These are phyloP conservation scores for Tinamus major DNA, from an alignment of 2,797 vertebrate genomes.

Conservation along the genomic window DNA sequence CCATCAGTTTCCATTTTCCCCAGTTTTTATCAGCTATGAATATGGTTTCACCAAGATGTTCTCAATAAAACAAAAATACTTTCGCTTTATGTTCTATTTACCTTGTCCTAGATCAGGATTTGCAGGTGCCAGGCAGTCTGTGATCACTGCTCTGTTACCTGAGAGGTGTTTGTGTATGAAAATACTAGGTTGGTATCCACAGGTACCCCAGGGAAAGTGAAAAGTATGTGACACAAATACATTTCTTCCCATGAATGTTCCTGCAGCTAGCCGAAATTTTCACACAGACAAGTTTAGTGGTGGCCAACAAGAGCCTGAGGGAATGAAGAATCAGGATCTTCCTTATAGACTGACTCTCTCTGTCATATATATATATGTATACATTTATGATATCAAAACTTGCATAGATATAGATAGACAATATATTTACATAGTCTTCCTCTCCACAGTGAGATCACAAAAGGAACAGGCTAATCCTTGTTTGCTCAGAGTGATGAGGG, in stretches of 20 bases:
- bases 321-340: not conserved
- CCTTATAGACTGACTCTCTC: not conserved
- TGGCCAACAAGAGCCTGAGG: not conserved
- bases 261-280: not conserved
- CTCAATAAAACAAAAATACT: conserved; percentile 51
- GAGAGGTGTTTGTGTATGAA: conserved; percentile 34
- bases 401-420: not conserved
- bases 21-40: not conserved
- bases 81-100: conserved; percentile 38
- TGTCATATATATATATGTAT: no score
- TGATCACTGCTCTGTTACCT: conserved; percentile 44
- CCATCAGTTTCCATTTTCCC: not conserved
- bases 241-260: conserved; percentile 19
- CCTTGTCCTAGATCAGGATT: conserved; percentile 5
- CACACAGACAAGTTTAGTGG: not conserved
- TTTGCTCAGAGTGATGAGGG: not conserved
- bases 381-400: not conserved
- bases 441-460: not conserved
- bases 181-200: conserved; percentile 28
- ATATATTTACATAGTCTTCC: not conserved
- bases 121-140: conserved; percentile 54
- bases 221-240: conserved; percentile 44
- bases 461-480: not conserved
- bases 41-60: conserved; percentile 16
- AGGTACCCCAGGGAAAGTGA: not conserved